Conservation (phyloP, 2,888 invertebrate species). For the Ophion slaviceki region DNA sequence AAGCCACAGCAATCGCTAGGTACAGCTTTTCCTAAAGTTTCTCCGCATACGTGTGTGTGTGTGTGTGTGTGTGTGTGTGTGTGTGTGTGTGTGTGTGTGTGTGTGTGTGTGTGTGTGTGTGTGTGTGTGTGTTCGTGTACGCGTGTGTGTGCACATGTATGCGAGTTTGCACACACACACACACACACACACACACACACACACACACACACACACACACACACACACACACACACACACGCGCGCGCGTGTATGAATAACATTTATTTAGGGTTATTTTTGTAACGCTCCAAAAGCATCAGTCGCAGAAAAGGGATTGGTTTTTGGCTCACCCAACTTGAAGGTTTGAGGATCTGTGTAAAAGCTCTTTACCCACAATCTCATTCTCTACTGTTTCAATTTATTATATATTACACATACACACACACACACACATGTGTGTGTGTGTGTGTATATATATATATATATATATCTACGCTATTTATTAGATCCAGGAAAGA, state of each 20-base stretch:
- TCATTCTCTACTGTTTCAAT: constrained; percentile 57
- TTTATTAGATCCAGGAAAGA: constrained; percentile 51
- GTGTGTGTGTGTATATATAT: constrained; percentile 30
- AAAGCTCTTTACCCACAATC: constrained; percentile 63
- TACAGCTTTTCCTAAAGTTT: constrained; percentile 21
- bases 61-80: background rate
- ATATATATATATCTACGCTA: no score
- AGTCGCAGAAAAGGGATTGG: constrained; percentile 32
- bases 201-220: no score
- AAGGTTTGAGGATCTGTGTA: constrained; percentile 70
- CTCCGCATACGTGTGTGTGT: background rate
- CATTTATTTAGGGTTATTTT: constrained; percentile 34
- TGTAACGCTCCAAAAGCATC: constrained; percentile 41
- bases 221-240: no score
- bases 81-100: no score
- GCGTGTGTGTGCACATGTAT: no score
- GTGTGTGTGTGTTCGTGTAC: no score
- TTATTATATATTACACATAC: background rate
- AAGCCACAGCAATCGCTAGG: constrained; percentile 30
- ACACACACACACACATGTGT: no score
- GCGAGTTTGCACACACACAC: no score
- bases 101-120: no score
- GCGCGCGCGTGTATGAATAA: background rate
- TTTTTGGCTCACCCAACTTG: constrained; percentile 39
- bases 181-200: no score